Evolutionary conservation across 2,113 vertebrate genomes (phyloP), one percentile per base, ranked within the genome.

Genomic region (Myocastor coypus): DNA sequence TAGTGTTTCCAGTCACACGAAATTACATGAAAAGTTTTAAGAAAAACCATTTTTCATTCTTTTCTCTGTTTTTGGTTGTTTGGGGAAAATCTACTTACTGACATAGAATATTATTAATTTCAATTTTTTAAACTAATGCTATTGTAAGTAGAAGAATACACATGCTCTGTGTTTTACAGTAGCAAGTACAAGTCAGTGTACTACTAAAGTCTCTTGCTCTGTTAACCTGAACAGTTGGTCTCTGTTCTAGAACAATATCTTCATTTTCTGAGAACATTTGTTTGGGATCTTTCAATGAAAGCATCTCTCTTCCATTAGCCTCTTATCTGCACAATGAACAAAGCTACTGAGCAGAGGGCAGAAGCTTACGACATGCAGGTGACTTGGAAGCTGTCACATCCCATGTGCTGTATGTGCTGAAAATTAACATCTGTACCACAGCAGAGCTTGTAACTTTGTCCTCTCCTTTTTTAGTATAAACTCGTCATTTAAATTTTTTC

Each of bases 241-340:
- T 98, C 97, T 98, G 97, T 98, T 97, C 94, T 96, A 95, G 95
- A 97, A 98, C 97, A 98, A 96, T 98, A 92, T 95, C 97, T 96
- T 98, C 97, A 97, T 98, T 98, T 98, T 98, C 96, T 94, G 90
- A 93, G 95, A 96, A 92, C 93, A 89, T 95, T 98, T 98, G 96
- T 97, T 98, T 97, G 96, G 95, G 94, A 98, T 89, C 95, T 98
- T 97, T 97, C 95, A 87, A 63, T 97, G 92, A 97, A 97, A 96
- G 97, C 97, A 96, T 97, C 95, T 96, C 97, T 93, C 95, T 96
- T 97, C 94, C 95, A 77, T 96, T 90, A 92, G 95, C 92, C 92
- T 96, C 96, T 97, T 96, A 86, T 97, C 94, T 94, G 89, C 89
- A 98, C 97, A 97, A 98, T 97, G 88, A 92, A 98, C 97, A 97